Evolutionary conservation across 2,888 invertebrate species (phyloP), one percentile per base, ranked within the genome.

Genomic region (Drosophila sordidula): DNA sequence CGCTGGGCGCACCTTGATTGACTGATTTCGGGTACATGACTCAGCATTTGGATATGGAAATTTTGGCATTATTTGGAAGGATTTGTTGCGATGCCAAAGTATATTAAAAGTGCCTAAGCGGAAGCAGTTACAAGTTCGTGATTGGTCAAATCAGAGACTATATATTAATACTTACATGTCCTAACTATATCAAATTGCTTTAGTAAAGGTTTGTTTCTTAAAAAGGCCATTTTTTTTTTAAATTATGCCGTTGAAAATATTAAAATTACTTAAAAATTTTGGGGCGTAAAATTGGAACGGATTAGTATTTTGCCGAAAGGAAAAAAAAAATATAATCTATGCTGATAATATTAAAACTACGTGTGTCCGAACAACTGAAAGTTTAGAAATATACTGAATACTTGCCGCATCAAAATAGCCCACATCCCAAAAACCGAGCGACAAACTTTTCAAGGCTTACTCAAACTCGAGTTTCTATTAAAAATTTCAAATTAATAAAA

Each of bases 11-110:
- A 61, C 26, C 42, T 41, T 70, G 0, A 56, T 44, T 18, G 44
- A 0, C 14, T 62, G 70, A 57, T 52, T 51, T 0, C 57, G 12
- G 0, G 54, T 9, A 18, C n/a, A 2, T 6, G 41, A 0, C 3
- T 50, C 39, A 3, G n/a, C n/a, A 3, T 18, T 22, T 1, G 70
- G 70, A 41, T 12, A 70, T 3, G 68, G 68, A 41, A 70, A 68
- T 22, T 36, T 61, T 0, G 68, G 51, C 16, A 47, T 3, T 8
- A 18, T 12, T 8, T 45, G 38, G 1, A 51, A 32, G 2, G 54
- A 36, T 1, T 36, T 47, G 16, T 38, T 18, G 6, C 46, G 58
- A 8, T 6, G 8, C 41, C 29, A 29, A n/a, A 29, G 2, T 5
- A n/a, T n/a, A 22, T 29, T 29, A 11, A 29, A 22, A 18, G 14